A percentile compares a stretch with the other conserved stretches of the same genome.
Evolutionary conservation across 2,888 invertebrate genomes (phyloP).

Genomic region (Plebejus argus): DNA sequence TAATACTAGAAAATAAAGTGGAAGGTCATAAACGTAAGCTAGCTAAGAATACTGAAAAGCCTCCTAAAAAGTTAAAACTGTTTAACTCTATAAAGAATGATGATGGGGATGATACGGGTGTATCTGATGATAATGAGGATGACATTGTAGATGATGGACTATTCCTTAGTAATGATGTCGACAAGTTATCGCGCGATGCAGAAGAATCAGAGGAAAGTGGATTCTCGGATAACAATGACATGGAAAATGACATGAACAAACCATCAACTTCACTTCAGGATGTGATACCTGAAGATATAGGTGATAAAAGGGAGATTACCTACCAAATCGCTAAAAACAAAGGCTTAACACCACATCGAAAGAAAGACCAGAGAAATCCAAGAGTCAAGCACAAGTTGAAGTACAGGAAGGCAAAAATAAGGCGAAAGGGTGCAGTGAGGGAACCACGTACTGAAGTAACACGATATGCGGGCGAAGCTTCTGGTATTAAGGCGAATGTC

Average conservation of each 20-base stretch:
- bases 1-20: constrained; percentile 50
- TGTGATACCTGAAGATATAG: constrained; percentile 57
- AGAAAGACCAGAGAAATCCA: constrained; percentile 96
- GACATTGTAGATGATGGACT: constrained; percentile 64
- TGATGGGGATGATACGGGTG: constrained; percentile 71
- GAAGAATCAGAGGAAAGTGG: constrained; percentile 72
- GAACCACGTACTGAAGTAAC: constrained; percentile 89
- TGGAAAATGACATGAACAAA: constrained; percentile 57
- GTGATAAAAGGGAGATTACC: constrained; percentile 90
- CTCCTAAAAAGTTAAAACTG: constrained; percentile 67
- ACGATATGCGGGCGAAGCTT: constrained; percentile 94
- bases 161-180: constrained; percentile 36
- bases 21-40: constrained; percentile 60
- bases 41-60: constrained; percentile 53
- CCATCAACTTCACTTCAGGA: constrained; percentile 60
- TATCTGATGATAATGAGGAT: constrained; percentile 69
- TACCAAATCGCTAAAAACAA: constrained; percentile 98
- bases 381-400: constrained; percentile 96
- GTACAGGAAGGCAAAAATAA: constrained; percentile 94
- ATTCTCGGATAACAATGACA: constrained; percentile 70
- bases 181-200: constrained; percentile 45
- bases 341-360: constrained; percentile 93
- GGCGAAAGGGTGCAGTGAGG: constrained; percentile 95
- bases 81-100: constrained; percentile 64
- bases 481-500: constrained; percentile 95